These are phyloP conservation scores for Tympanoctomys barrerae DNA, from an alignment of 2,797 vertebrate genomes.

Conservation along the genomic window DNA sequence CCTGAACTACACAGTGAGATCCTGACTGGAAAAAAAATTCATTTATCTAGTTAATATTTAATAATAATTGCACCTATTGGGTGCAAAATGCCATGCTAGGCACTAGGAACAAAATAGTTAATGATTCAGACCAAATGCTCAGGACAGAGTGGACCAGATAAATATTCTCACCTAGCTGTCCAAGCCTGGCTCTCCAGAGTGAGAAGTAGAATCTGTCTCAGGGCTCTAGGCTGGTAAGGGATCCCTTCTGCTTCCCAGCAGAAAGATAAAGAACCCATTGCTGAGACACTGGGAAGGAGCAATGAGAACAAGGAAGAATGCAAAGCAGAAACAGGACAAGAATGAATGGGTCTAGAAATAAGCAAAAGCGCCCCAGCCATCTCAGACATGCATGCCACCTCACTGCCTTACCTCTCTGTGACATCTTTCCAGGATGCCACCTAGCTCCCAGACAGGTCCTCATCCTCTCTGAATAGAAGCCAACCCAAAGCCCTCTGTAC, in stretches of 20 bases:
- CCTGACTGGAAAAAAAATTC: background rate
- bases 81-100: background rate
- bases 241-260: background rate
- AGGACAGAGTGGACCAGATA: background rate
- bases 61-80: slow-evolving; percentile 29
- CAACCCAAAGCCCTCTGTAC: background rate
- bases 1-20: background rate
- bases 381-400: background rate
- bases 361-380: background rate
- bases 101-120: background rate
- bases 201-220: background rate
- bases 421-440: background rate
- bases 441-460: background rate
- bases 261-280: background rate
- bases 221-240: background rate
- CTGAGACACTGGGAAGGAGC: background rate
- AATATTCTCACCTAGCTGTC: background rate
- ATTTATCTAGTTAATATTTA: slow-evolving; percentile 29
- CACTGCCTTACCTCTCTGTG: background rate
- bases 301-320: background rate
- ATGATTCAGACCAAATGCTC: background rate
- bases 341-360: background rate
- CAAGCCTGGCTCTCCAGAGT: background rate
- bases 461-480: background rate
- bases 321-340: background rate